phyloP scores from a whole-genome alignment of 2,888 invertebrate species.

The Bedellia somnulentella region DNA sequence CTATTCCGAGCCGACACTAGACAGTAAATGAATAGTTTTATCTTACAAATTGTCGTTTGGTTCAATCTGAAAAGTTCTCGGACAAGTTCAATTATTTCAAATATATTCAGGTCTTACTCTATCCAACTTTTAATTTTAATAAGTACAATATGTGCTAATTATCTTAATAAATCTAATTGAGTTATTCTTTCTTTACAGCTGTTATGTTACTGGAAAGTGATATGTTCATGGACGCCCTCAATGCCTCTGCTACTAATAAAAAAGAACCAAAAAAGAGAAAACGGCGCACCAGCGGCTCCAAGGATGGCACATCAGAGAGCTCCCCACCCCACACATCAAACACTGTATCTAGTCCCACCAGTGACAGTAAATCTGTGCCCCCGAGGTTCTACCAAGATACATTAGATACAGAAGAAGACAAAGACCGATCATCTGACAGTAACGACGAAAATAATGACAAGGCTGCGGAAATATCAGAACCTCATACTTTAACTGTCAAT shows the following conservation, averaged over 20 bases:
- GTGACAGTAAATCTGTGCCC: slow-evolving; percentile 57
- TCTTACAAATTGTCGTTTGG: too few species aligned
- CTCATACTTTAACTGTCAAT: slow-evolving; percentile 48
- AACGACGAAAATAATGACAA: slow-evolving; percentile 19
- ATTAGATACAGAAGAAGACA: slow-evolving; percentile 27
- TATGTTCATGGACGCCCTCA: slow-evolving; percentile 90
- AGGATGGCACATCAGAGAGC: slow-evolving; percentile 61
- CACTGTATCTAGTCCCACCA: slow-evolving; percentile 39
- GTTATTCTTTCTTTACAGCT: slow-evolving; percentile 57
- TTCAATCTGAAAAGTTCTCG: too few species aligned
- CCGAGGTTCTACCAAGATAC: slow-evolving; percentile 91
- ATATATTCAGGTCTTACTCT: too few species aligned
- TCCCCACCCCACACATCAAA: slow-evolving; percentile 62
- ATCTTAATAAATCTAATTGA: too few species aligned
- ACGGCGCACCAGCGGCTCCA: slow-evolving; percentile 70
- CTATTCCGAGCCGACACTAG: too few species aligned
- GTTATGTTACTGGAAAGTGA: slow-evolving; percentile 84
- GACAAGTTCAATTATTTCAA: too few species aligned
- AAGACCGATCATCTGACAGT: slow-evolving; percentile 3
- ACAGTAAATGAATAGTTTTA: too few species aligned
- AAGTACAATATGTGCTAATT: too few species aligned
- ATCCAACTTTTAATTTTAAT: too few species aligned
- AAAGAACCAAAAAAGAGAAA: slow-evolving; percentile 79
- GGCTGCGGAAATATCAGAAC: slow-evolving; percentile 33
- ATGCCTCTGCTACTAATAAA: slow-evolving; percentile 74